phyloP scores from a whole-genome alignment of 2,888 invertebrate genomes.

The Sthenelais limicola region DNA sequence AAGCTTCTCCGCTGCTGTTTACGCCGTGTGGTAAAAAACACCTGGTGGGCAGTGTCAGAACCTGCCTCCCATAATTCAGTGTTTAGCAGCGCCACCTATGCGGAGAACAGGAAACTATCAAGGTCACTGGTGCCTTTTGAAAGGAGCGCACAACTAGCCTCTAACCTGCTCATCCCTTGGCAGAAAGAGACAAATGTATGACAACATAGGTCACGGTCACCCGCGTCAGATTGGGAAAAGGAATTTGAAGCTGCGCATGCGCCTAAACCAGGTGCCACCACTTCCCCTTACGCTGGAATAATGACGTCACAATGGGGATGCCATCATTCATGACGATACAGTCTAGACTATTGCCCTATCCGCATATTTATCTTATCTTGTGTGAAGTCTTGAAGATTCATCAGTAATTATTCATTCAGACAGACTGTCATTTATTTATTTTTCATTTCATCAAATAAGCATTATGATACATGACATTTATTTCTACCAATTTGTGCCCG shows the following conservation, averaged over 20 bases:
- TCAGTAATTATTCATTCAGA: no score
- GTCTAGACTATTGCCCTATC: no score
- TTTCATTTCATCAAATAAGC: no score
- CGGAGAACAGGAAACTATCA: slow-evolving; percentile 11
- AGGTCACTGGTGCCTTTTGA: background rate
- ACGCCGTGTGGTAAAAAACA: slow-evolving; percentile 8
- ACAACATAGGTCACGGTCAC: slow-evolving; percentile 5
- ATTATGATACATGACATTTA: no score
- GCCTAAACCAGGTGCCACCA: no score
- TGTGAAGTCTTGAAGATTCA: no score
- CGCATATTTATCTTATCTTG: no score
- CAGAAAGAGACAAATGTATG: slow-evolving; percentile 29
- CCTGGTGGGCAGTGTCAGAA: slow-evolving; percentile 20
- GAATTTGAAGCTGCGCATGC: slow-evolving; percentile 31
- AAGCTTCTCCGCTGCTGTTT: slow-evolving; percentile 37
- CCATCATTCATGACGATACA: no score
- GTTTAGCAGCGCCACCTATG: slow-evolving; percentile 15
- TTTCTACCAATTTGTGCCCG: no score
- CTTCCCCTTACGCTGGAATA: no score
- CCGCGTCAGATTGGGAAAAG: slow-evolving; percentile 14
- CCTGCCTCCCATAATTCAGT: slow-evolving; percentile 1
- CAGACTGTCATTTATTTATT: no score
- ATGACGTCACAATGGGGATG: no score
- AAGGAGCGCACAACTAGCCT: background rate
- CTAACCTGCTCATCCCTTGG: slow-evolving; percentile 6